Percentiles rank a stretch among this genome's conserved stretches.
Conservation (phyloP, 2,797 vertebrate species). For the Furcifer pardalis region DNA sequence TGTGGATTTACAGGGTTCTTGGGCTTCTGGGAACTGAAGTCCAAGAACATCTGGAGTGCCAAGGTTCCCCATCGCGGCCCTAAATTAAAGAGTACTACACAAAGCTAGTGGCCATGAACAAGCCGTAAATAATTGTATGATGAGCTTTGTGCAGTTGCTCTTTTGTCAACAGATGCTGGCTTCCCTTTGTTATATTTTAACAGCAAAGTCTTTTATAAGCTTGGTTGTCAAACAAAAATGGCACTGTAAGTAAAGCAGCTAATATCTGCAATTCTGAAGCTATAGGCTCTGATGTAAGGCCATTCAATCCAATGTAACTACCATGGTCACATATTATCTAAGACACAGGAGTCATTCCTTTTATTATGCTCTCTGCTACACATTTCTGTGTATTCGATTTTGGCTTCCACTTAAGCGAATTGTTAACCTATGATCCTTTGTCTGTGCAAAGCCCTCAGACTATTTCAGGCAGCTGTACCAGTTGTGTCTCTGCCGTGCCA, state of each 20-base stretch:
- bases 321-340: neutral
- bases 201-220: constrained; percentile 17
- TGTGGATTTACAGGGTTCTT: too few relatives aligned
- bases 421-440: constrained; percentile 10
- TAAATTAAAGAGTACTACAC: too few relatives aligned
- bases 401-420: constrained; percentile 11
- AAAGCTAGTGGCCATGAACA: too few relatives aligned
- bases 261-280: constrained; percentile 10
- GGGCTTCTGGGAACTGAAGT: too few relatives aligned
- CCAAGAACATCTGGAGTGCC: too few relatives aligned
- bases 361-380: constrained; percentile 19
- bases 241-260: constrained; percentile 1
- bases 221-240: constrained; percentile 30
- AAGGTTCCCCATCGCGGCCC: too few relatives aligned
- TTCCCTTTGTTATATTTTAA: constrained; percentile 3
- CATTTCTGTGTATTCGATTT: constrained; percentile 27
- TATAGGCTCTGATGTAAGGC: neutral
- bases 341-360: constrained; percentile 5
- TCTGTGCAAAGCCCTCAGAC: constrained; percentile 18
- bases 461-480: neutral
- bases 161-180: neutral
- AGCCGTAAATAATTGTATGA: too few relatives aligned
- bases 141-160: neutral
- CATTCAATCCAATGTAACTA: constrained; percentile 12
- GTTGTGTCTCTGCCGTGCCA: neutral